Conservation (phyloP, 2,888 invertebrate species). For the Amblyjoppa proteus region DNA sequence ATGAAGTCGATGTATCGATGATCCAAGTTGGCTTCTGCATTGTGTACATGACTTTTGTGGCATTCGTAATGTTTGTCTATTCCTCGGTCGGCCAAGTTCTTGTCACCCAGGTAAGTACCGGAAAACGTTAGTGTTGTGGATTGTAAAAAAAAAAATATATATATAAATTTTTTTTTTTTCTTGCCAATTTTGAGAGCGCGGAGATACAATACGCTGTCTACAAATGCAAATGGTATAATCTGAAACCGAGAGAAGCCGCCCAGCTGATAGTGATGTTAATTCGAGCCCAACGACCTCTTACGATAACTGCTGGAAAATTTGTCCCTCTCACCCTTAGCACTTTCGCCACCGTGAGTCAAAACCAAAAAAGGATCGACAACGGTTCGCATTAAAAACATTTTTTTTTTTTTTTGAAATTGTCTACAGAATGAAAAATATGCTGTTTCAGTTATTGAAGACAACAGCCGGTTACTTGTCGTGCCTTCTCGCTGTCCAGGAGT, state of each 20-base stretch:
- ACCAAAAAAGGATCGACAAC: neutral
- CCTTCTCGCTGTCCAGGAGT: conserved; percentile 43
- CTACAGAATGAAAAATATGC: neutral
- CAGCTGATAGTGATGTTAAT: conserved; percentile 42
- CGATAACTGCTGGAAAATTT: conserved; percentile 57
- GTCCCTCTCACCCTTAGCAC: conserved; percentile 42
- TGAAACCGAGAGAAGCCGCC: conserved; percentile 23
- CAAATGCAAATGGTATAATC: conserved; percentile 51
- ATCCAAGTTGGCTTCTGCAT: conserved; percentile 28
- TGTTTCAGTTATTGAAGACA: conserved; percentile 54
- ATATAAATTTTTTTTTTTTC: neutral
- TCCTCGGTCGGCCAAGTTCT: conserved; percentile 47
- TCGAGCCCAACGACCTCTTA: conserved; percentile 48
- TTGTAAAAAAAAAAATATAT: neutral
- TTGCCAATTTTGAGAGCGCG: conserved; percentile 18
- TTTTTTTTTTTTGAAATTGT: too few relatives aligned
- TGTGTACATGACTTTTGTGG: conserved; percentile 15
- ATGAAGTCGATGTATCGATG: conserved; percentile 17
- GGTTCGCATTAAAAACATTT: neutral
- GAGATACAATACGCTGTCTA: conserved; percentile 48
- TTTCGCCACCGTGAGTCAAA: conserved; percentile 48
- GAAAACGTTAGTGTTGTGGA: neutral
- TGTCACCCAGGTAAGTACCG: conserved; percentile 22
- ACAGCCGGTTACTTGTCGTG: conserved; percentile 53
- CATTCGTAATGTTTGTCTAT: conserved; percentile 50